Base-by-base conservation (phyloP, 1,140 invertebrate species). In the Trinorchestia longiramus region DNA sequence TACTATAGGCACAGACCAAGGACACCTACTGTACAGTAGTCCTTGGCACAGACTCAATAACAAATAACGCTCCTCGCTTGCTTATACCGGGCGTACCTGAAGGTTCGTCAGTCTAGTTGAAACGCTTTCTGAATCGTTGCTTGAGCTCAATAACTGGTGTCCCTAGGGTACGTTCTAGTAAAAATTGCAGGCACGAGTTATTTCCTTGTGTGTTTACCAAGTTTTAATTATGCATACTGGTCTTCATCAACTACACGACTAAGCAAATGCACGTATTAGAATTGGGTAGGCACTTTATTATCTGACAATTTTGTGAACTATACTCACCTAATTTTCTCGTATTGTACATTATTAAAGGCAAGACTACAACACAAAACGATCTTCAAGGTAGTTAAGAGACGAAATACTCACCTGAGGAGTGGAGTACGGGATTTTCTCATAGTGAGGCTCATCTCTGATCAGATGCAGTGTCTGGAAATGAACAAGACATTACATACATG, bases 361-460 rank as follows among this genome's bases (percentile, higher is more conserved):
- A 77, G 28, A 77, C 62, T 36, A 36, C 36, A 8, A 19, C 47
- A 36, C 62, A 11, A 77, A 77, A 77, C 62, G 11, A 28, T 77
- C 15, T 77, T 77, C 36, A 77, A 77, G 28, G 62, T 77, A 36
- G 28, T 11, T 23, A 77, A 77, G 47, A 77, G 62, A 42, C 23
- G 28, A 4, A 3, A 90, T 47, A 88, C 96, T 43, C 87, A 97
- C 97, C 97, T 97, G 97, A 96, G 97, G 97, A 62, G 97, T 97
- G 96, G 97, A 97, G 96, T 97, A 97, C 44, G 97, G 97, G 95
- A 97, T 97, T 96, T 97, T 97, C 96, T 97, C 97, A 96, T 97
- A 97, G 96, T 97, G 97, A 44, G 97, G 97, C 97, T 97, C 97
- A 96, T 97, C 97, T 96, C 97, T 97, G 95, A 97, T 97, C 77